Conservation (phyloP, 2,113 vertebrate genomes). For the Gila orcuttii region DNA sequence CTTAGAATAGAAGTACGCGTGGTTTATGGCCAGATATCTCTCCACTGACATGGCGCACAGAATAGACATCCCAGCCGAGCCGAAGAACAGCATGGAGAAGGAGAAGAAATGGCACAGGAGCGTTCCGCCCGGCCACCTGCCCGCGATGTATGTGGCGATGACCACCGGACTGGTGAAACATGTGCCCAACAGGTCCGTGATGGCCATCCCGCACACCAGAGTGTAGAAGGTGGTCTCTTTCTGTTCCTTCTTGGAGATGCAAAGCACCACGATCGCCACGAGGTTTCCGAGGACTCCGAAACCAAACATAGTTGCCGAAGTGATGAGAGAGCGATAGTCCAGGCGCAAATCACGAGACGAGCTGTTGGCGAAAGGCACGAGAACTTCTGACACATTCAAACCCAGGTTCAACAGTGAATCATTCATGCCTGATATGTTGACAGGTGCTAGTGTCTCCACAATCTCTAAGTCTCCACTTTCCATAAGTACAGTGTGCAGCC, state of each 20-base stretch:
- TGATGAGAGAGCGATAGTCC: constrained; percentile 73
- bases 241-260: constrained; percentile 78
- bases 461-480: neutral
- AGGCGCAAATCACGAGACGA: constrained; percentile 66
- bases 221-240: constrained; percentile 83
- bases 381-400: constrained; percentile 64
- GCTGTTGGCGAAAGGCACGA: constrained; percentile 59
- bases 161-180: constrained; percentile 83
- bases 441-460: neutral
- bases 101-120: constrained; percentile 82
- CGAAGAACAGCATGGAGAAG: constrained; percentile 84
- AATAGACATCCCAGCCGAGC: constrained; percentile 79
- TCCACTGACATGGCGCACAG: constrained; percentile 83
- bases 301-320: constrained; percentile 78
- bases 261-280: constrained; percentile 78
- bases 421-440: constrained; percentile 61
- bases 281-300: constrained; percentile 81
- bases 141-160: constrained; percentile 77
- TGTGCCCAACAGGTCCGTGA: constrained; percentile 81
- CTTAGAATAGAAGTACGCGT: constrained; percentile 80
- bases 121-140: constrained; percentile 76
- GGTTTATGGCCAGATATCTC: constrained; percentile 80
- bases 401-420: constrained; percentile 59
- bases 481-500: neutral
- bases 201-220: constrained; percentile 80